Conservation (phyloP, 2,113 vertebrate species). For the Planiliza haematocheilus region DNA sequence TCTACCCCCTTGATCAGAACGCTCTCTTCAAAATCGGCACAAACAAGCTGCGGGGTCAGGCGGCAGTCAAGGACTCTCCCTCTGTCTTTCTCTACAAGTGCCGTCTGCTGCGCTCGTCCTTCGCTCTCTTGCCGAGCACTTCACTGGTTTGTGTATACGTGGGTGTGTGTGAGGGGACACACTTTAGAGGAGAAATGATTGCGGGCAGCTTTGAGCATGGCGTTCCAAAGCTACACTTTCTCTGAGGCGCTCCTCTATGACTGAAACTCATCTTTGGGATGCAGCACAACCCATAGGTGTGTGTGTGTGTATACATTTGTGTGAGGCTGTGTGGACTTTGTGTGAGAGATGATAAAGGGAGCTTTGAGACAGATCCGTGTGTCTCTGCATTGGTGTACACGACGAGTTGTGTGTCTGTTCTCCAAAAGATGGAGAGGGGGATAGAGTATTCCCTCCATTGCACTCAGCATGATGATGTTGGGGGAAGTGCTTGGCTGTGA, state of each 20-base stretch:
- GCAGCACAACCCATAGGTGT: conserved; percentile 34
- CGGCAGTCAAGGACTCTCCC: conserved; percentile 75
- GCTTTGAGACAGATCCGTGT: conserved; percentile 61
- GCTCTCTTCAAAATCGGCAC: conserved; percentile 54
- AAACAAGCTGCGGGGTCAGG: conserved; percentile 73
- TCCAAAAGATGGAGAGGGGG: conserved; percentile 39
- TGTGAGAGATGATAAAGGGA: conserved; percentile 54
- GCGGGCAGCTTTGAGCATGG: conserved; percentile 59
- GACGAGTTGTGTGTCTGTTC: conserved; percentile 9
- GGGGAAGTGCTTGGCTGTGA: conserved; percentile 58
- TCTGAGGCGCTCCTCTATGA: conserved; percentile 57
- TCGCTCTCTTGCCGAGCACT: conserved; percentile 40
- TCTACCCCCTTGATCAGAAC: conserved; percentile 29
- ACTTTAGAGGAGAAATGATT: conserved; percentile 63
- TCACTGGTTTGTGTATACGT: conserved; percentile 2
- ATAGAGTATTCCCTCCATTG: conserved; percentile 53
- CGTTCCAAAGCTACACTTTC: conserved; percentile 65
- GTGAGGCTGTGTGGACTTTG: conserved; percentile 23
- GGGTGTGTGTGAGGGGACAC: not conserved
- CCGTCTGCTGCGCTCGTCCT: conserved; percentile 46
- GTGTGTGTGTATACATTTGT: conserved; percentile 1
- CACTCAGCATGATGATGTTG: conserved; percentile 64
- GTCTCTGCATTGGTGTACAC: conserved; percentile 19
- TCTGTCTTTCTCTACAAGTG: conserved; percentile 63
- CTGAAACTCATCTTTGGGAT: conserved; percentile 62